These are phyloP conservation scores for Phalangium opilio DNA, from an alignment of 2,888 invertebrate genomes.

Conservation along the genomic window DNA sequence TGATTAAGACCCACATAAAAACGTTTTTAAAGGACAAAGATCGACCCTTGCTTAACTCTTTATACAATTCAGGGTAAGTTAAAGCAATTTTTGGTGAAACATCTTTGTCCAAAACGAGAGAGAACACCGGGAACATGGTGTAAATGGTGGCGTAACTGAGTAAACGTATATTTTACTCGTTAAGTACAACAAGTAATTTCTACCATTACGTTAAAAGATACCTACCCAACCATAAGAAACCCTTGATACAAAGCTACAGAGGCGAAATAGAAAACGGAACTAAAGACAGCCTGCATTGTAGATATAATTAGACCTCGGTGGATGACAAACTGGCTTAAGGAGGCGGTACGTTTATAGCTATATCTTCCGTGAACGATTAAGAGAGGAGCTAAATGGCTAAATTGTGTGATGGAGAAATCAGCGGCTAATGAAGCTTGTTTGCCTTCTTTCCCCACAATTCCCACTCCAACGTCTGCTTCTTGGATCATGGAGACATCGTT, in stretches of 20 bases:
- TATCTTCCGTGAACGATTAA: slow-evolving; percentile 82
- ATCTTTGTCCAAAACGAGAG: slow-evolving; percentile 90
- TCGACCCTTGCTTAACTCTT: slow-evolving; percentile 87
- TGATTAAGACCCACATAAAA: slow-evolving; percentile 96
- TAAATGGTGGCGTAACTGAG: slow-evolving; percentile 81
- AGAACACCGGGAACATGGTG: slow-evolving; percentile 97
- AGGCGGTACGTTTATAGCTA: slow-evolving; percentile 84
- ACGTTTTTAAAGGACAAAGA: slow-evolving; percentile 97
- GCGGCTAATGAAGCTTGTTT: slow-evolving; percentile 70
- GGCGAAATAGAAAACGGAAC: slow-evolving; percentile 96
- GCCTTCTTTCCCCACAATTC: slow-evolving; percentile 59
- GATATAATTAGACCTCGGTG: slow-evolving; percentile 96
- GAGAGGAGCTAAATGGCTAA: slow-evolving; percentile 59
- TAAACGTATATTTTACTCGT: no score
- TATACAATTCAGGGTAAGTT: slow-evolving; percentile 91
- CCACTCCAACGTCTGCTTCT: slow-evolving; percentile 43
- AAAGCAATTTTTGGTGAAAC: slow-evolving; percentile 82
- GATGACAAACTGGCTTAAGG: slow-evolving; percentile 94
- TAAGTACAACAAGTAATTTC: no score
- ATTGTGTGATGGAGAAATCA: slow-evolving; percentile 89
- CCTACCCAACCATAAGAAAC: slow-evolving; percentile 89
- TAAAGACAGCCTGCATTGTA: slow-evolving; percentile 96
- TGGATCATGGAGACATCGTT: slow-evolving; percentile 59
- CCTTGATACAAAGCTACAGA: slow-evolving; percentile 96
- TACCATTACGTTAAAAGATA: slow-evolving; percentile 14